Base-by-base conservation (phyloP, 2,113 vertebrate genomes). In the Heliornis fulica region DNA sequence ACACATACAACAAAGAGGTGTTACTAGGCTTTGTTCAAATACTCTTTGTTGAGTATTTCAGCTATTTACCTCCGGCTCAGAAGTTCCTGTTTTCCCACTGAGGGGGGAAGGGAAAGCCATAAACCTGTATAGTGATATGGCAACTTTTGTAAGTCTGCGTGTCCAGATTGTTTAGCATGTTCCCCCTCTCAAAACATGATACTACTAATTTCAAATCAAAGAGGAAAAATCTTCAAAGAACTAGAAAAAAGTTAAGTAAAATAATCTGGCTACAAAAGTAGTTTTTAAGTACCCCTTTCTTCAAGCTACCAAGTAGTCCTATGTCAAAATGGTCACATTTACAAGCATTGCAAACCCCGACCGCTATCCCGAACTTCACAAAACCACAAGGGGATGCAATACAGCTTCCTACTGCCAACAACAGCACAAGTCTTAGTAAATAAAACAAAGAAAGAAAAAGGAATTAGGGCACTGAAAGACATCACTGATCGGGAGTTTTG, bases 1-100 rank as follows among this genome's bases (percentile, higher is more conserved):
- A 69, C 64, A 81, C 46, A 70, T 40, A 88, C 59, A 94, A 95
- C 54, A 36, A 93, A 80, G 93, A 94, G 59, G 87, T 90, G 78
- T 85, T 91, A 95, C 63, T 68, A 77, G 41, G 5, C 90, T 92
- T 90, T 90, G 61, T 91, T 72, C 74, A 77, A 68, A 78, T 12
- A 50, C 46, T 80, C 80, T 85, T 89, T 95, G 95, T 76, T 83
- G 63, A 77, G 38, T 71, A 90, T 83, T 96, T 92, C 83, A 86
- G 83, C 83, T 86, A 78, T 80, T 93, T 89, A 78, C 79, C 91
- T 78, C 76, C 83, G 3, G 3, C 87, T 64, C 43, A 81, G 63
- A 80, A 90, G 90, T 96, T 96, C 94, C 83, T 87, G 79, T 93
- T 93, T 96, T 96, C 90, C 92, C 92, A 93, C 59, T 88, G 68